Percentiles rank a stretch among this genome's conserved stretches.
Evolutionary conservation across 2,113 vertebrate genomes (phyloP).

Genomic region (Caranx melampygus): DNA sequence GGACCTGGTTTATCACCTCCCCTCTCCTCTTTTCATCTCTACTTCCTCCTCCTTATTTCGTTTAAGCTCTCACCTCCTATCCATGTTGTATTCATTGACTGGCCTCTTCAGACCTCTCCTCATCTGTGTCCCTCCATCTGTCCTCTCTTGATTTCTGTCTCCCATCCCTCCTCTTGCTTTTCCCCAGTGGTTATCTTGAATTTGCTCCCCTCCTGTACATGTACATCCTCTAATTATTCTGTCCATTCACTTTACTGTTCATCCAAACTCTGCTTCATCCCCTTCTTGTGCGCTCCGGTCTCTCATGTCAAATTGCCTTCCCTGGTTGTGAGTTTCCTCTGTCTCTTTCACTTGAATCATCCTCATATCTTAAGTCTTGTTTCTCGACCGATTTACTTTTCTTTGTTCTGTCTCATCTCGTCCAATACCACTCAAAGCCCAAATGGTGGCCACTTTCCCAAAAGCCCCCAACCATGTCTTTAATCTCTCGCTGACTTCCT

Average conservation of each 20-base stretch:
- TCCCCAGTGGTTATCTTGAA: conserved; percentile 16
- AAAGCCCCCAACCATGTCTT: conserved; percentile 37
- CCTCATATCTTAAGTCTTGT: conserved; percentile 1
- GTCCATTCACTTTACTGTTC: conserved; percentile 4
- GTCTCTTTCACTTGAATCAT: background rate
- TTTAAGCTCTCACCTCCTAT: conserved; percentile 10
- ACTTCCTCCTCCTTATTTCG: conserved; percentile 12
- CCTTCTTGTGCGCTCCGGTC: background rate
- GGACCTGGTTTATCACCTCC: conserved; percentile 4
- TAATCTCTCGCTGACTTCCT: conserved; percentile 36
- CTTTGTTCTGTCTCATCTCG: conserved; percentile 29
- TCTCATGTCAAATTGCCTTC: background rate
- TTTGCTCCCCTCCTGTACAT: conserved; percentile 5
- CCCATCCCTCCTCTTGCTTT: background rate
- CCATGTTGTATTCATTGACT: conserved; percentile 16
- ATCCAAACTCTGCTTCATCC: background rate
- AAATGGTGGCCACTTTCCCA: conserved; percentile 16
- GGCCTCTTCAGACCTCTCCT: conserved; percentile 9
- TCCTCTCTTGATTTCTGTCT: background rate
- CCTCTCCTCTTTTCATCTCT: conserved; percentile 23
- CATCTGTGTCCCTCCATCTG: background rate
- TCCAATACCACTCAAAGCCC: conserved; percentile 32
- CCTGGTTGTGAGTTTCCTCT: background rate
- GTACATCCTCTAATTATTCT: conserved; percentile 19
- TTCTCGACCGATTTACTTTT: conserved; percentile 26